phyloP scores from a whole-genome alignment of 2,113 vertebrate genomes.

The Oreochromis tanganicae region DNA sequence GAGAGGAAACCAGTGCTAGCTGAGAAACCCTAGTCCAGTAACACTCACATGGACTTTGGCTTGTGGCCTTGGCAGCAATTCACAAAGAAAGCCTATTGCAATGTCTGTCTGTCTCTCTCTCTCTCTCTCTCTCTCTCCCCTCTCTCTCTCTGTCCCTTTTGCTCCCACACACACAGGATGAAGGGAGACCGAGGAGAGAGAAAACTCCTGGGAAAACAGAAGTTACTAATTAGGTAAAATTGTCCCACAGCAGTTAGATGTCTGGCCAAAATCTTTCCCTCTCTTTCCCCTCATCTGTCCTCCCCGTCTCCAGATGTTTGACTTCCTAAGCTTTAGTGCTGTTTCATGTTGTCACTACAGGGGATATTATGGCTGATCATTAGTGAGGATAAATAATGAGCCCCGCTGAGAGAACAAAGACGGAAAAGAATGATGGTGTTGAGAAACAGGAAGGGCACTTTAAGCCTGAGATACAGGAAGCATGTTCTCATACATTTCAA shows the following conservation, averaged over 20 bases:
- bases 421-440: not conserved
- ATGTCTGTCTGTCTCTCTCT: not conserved
- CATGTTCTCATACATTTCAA: not conserved
- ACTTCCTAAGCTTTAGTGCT: constrained; percentile 55
- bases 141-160: not conserved
- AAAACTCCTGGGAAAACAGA: constrained; percentile 57
- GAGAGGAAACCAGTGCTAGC: constrained; percentile 21
- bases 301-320: constrained; percentile 60
- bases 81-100: constrained; percentile 33
- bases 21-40: not conserved
- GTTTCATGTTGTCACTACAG: constrained; percentile 54
- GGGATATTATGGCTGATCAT: constrained; percentile 33
- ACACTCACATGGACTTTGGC: constrained; percentile 17
- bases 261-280: constrained; percentile 43
- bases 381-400: constrained; percentile 48
- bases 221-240: constrained; percentile 65
- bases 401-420: constrained; percentile 23
- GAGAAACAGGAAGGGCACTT: not conserved
- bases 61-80: constrained; percentile 29
- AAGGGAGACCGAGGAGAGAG: not conserved
- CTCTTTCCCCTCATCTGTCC: constrained; percentile 18
- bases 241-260: constrained; percentile 50
- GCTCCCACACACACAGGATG: not conserved
- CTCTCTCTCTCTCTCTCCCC: not conserved
- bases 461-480: not conserved